Evolutionary conservation across 1,140 invertebrate genomes (phyloP), one percentile per base, ranked within the genome.

Genomic region (Drosophila navojoa): DNA sequence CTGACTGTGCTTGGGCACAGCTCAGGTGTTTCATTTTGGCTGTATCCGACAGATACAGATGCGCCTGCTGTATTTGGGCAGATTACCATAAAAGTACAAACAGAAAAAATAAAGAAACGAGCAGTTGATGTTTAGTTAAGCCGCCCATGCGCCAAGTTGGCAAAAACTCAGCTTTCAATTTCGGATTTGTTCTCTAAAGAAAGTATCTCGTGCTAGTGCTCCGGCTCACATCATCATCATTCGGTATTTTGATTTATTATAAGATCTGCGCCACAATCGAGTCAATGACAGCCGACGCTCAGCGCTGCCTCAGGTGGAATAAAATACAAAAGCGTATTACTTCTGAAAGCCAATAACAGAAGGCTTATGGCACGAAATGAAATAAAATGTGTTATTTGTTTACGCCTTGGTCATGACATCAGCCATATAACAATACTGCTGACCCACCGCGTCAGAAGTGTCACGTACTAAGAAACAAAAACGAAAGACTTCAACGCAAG

Each of bases 401-500:
- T 70, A 42, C 40, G 69, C 58, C 54, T 50, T 70, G 70, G 15
- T 49, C 75, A 89, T 87, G 82, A 86, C 82, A 86, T 87, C 82
- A 86, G 78, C 78, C 38, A 45, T 73, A 62, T 79, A 27, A 19
- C 11, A 22, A 29, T 35, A 42, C 9, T 38, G 27, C 42, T 62
- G 66, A 68, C 57, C 71, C 54, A 59, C 19, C 58, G 35, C 60
- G 52, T 42, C 22, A 25, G 40, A 58, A 58, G 52, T 44, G 27
- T 55, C 57, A 69, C 25, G 67, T 55, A 70, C 25, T 25, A 15
- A 40, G 54, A 50, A n/a, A 40, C 6, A 16, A 27, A 89, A 84
- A 76, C 80, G 66, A 89, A 89, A 90, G 84, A 89, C 85, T 89
- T 89, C 79, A 89, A 87, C 80, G 69, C 59, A 79, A 66, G 76